Base-by-base conservation (phyloP, 2,113 vertebrate species). In the Elanus axillaris region DNA sequence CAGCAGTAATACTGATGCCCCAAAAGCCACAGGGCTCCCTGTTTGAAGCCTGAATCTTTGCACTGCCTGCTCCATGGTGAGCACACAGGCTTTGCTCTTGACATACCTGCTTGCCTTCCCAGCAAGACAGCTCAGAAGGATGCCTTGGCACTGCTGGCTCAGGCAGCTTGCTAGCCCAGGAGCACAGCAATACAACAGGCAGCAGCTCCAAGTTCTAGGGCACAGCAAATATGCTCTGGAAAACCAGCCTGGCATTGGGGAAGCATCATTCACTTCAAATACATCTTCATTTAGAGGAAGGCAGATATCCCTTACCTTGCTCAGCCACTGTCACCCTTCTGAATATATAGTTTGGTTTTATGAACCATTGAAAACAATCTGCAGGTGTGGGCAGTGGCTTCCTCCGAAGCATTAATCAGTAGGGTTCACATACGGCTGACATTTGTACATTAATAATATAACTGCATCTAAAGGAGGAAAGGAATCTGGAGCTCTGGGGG, bases 261-360 rank as follows among this genome's bases (percentile, higher is more conserved):
- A 79, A 90, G 48, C 63, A 68, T 52, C 8, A 6, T 13, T 90
- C 53, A 16, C 74, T 79, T 79, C 63, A 80, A 73, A 93, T 45
- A 69, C 31, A 88, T 83, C 86, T 96, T 94, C 86, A 95, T 96
- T 95, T 48, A 53, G 79, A 52, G 18, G 15, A 56, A 66, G 34
- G 84, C 80, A 86, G 86, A 91, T 91, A 83, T 53, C 50, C 50
- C 29, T 58, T 31, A 25, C 36, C 73, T 79, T 1, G 2, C 55
- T 47, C 52, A 21, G 50, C 60, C 45, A 43, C 86, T 56, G 73
- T 26, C 91, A 68, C 36, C 16, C 19, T n/a, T 73, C 60, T 43
- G 45, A 78, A 89, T 74, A 63, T 47, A 91, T 1, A 62, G 56
- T 26, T 63, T 45, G 66, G 56, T 71, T 96, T 96, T 77, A 89